Percentiles rank a stretch among this genome's conserved stretches.
Evolutionary conservation across 2,113 vertebrate species (phyloP).

Genomic region (Centropus bengalensis): DNA sequence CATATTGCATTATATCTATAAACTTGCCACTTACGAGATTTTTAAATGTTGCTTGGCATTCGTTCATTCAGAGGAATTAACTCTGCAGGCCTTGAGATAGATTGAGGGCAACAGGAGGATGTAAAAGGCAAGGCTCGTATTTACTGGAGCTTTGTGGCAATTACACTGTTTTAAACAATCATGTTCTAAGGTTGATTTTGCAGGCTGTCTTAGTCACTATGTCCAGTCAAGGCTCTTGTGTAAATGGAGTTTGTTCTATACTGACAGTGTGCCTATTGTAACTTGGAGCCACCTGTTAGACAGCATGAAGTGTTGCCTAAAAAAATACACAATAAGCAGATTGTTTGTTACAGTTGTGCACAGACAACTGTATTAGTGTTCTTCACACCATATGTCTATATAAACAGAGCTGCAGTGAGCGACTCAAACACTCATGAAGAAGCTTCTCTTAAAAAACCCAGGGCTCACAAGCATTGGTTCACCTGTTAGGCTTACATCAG

Average conservation of each 20-base stretch:
- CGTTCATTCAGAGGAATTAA: background rate
- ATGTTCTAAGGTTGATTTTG: conserved; percentile 59
- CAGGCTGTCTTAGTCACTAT: conserved; percentile 62
- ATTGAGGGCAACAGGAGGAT: conserved; percentile 55
- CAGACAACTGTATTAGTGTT: conserved; percentile 73
- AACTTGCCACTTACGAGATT: background rate
- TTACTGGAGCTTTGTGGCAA: background rate
- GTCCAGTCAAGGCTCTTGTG: conserved; percentile 40
- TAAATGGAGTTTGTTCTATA: conserved; percentile 39
- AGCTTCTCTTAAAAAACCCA: conserved; percentile 55
- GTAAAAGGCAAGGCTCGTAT: conserved; percentile 19
- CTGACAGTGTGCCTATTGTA: conserved; percentile 46
- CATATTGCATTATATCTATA: background rate
- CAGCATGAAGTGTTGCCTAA: conserved; percentile 58
- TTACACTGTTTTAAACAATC: conserved; percentile 31
- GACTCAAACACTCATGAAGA: conserved; percentile 50
- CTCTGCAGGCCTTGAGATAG: background rate
- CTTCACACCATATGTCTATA: conserved; percentile 59
- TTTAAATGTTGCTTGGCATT: conserved; percentile 1
- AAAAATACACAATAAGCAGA: conserved; percentile 69
- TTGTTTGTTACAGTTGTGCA: conserved; percentile 74
- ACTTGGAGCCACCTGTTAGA: conserved; percentile 68
- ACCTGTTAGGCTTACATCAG: conserved; percentile 55
- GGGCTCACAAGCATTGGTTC: conserved; percentile 3
- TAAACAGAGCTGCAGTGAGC: conserved; percentile 46